phyloP scores from a whole-genome alignment of 2,888 invertebrate species.

The Idaea aversata region DNA sequence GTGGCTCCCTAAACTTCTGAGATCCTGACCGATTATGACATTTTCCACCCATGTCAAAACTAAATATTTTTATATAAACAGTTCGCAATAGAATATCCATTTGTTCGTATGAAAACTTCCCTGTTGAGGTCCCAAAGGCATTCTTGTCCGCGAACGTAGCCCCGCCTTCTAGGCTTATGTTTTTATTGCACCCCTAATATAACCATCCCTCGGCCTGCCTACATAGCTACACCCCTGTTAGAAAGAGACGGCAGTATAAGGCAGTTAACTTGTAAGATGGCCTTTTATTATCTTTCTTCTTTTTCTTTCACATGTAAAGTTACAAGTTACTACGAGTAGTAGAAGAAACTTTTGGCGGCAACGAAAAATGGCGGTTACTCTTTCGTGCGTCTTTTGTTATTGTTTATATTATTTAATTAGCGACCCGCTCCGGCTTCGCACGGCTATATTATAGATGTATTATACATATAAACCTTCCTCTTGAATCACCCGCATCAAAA shows the following conservation, averaged over 20 bases:
- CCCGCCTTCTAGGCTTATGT: constrained; percentile 57
- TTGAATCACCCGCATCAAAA: no score
- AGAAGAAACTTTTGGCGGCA: no score
- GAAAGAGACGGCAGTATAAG: constrained; percentile 56
- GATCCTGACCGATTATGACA: no score
- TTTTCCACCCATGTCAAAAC: neutral
- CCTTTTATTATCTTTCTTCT: neutral
- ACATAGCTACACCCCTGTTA: constrained; percentile 44
- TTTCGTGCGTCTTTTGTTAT: no score
- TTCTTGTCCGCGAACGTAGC: constrained; percentile 29
- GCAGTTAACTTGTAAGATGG: constrained; percentile 15
- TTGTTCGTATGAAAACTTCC: neutral
- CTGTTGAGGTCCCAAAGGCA: constrained; percentile 15
- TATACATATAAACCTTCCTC: no score
- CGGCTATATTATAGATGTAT: no score
- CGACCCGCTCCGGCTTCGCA: no score
- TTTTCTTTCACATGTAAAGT: no score
- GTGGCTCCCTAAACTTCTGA: no score
- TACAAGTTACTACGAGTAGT: no score
- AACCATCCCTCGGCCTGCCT: constrained; percentile 47
- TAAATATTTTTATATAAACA: neutral
- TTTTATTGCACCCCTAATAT: constrained; percentile 63
- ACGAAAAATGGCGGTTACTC: no score
- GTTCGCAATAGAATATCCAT: neutral
- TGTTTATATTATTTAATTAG: no score